Evolutionary conservation across 1,140 invertebrate genomes (phyloP), one percentile per base, ranked within the genome.

Genomic region (Apolygus lucorum): DNA sequence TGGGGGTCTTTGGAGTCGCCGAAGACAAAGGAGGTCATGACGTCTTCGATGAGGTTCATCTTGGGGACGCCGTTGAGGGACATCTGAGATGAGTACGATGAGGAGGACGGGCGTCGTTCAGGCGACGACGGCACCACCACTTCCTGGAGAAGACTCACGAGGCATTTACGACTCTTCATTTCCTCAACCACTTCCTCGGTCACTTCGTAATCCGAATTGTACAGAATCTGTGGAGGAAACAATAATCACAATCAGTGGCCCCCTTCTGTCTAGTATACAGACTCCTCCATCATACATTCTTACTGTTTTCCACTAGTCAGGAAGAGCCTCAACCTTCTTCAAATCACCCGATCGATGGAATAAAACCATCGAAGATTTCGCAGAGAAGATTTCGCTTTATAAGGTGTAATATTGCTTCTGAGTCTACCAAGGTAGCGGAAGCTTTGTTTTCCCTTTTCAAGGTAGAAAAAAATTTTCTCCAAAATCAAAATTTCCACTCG

Each of bases 181-280:
- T 63, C 63, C 24, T 70, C 26, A 1, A 73, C 42, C 49, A 70
- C 17, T 29, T 67, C 64, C 28, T 71, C 69, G 24, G 71, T 67
- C 26, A 72, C 62, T 21, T 67, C 25, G 13, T 68, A 66, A 14
- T 64, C 63, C 28, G 63, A 68, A 52, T 74, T 68, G 64, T 72
- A 74, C 26, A 74, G 69, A n/a, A 74, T 64, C 73, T 73, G 59
- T 13, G 67, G 67, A 49, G 22, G 17, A 4, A 42, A 42, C 17
- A 42, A 42, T 42, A 21, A 11, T 21, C n/a, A 21, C 17, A 62
- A 21, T n/a, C n/a, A n/a, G n/a, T n/a, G n/a, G n/a, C n/a, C n/a
- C n/a, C n/a, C n/a, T n/a, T n/a, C n/a, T n/a, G n/a, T n/a, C n/a
- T n/a, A n/a, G n/a, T n/a, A n/a, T n/a, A n/a, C n/a, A n/a, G n/a